Evolutionary conservation across 2,113 vertebrate species (phyloP), one percentile per base, ranked within the genome.

Genomic region (Rhinichthys klamathensis): DNA sequence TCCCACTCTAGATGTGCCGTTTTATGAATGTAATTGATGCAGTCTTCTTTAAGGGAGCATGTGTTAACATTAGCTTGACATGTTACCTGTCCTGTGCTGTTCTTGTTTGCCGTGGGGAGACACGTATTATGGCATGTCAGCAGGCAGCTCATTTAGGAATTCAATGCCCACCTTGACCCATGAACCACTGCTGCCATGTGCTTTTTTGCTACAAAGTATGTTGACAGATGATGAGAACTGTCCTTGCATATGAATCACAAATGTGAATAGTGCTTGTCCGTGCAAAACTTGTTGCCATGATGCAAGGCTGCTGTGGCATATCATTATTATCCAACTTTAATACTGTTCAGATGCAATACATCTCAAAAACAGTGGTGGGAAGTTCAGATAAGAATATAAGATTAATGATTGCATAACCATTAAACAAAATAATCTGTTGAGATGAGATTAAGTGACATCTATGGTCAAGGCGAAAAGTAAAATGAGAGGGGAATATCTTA

Each of bases 1-100:
- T 82, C 38, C 30, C 38, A 6, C 38, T 73, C 15, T 30, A 61
- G 73, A 86, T 25, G 61, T 60, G 23, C 15, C n/a, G 76, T 78
- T n/a, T 70, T 72, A 78, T 89, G 88, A 69, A 60, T 87, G 83
- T 75, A 87, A 88, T 86, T 86, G 89, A 87, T 83, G 87, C 89
- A 84, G 51, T 35, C 56, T 44, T 60, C 25, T 78, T 83, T 46
- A 23, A 72, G 21, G 80, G 21, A 23, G 58, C 35, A 30, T 67
- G 67, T 80, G 56, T 89, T 85, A 88, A 90, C 82, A 82, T 58
- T 72, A 81, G 65, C 54, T 83, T 83, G 81, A 73, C 84, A 60
- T 63, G 76, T 61, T 46, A 63, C 67, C 70, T 72, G 67, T 85
- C 54, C 27, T 35, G 25, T 35, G 32, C 6, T 41, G 6, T 15